A percentile compares a stretch with the other conserved stretches of the same genome.
Conservation (phyloP, 53 echinoderm and acorn worm species). For the Stichopus horrens region DNA sequence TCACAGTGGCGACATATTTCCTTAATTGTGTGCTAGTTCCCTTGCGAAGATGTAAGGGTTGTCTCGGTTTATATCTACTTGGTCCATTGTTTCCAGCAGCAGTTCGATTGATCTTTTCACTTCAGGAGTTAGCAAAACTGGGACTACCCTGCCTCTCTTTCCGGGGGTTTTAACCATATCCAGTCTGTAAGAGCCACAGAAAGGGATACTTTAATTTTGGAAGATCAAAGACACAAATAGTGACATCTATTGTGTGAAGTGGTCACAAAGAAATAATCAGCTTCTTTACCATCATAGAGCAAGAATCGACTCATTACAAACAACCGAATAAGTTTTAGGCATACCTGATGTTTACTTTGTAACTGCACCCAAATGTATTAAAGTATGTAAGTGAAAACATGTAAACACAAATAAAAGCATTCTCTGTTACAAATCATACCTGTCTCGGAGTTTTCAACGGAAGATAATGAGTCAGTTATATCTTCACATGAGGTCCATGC, state of each 20-base stretch:
- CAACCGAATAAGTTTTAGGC: too few relatives aligned
- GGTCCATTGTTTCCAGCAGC: background rate
- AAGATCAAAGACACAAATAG: too few relatives aligned
- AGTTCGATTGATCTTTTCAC: background rate
- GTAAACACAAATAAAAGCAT: background rate
- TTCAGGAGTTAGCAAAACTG: background rate
- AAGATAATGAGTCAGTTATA: background rate
- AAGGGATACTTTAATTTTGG: too few relatives aligned
- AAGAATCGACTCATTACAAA: too few relatives aligned
- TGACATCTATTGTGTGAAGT: too few relatives aligned
- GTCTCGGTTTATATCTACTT: slow-evolving; percentile 31
- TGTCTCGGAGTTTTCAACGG: background rate
- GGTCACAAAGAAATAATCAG: too few relatives aligned
- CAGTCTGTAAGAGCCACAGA: background rate
- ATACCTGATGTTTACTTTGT: too few relatives aligned
- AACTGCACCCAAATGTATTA: too few relatives aligned
- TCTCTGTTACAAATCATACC: background rate
- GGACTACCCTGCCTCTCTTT: background rate
- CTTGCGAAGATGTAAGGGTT: slow-evolving; percentile 61
- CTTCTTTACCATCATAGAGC: too few relatives aligned
- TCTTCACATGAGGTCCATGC: slow-evolving; percentile 1
- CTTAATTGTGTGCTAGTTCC: slow-evolving; percentile 53
- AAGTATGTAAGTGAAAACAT: background rate
- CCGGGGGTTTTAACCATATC: background rate
- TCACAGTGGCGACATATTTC: slow-evolving; percentile 53